Base-by-base conservation (phyloP, 2,797 vertebrate species). In the Pangasius larnaudii region DNA sequence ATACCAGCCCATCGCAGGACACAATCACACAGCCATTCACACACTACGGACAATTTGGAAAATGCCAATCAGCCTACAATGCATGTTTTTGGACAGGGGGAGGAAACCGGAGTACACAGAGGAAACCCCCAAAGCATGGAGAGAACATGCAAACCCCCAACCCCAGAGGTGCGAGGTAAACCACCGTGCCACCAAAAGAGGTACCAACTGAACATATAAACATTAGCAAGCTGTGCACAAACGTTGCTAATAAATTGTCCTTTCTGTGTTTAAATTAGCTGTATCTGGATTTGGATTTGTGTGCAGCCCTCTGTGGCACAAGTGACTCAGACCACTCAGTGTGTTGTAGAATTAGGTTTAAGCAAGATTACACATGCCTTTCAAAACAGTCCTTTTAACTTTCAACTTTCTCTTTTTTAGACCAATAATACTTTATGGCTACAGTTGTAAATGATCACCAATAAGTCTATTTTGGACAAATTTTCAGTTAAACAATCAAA, bases 141-240 rank as follows among this genome's bases (percentile, higher is more conserved):
- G 42, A 46, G 42, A 46, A 46, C 42, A 46, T 46, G 42, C 42
- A 46, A 46, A 46, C 42, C 42, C 42, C 42, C 6, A 46, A 8
- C 42, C 42, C 42, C 42, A 46, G 42, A 46, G 6, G 7, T 46
- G 42, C 42, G 6, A 46, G 6, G 7, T 7, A 46, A 46, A 46
- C 42, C 42, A 46, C 42, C 42, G 7, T 46, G 42, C 42, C 42
- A 7, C 42, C 42, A 9, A 59, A 80, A 30, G 16, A 53, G 49
- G 33, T 22, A 39, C 11, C 78, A 82, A 14, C 1, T 1, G 5
- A 61, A 19, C 78, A 42, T 39, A 9, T 39, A 39, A 81, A 81
- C 79, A 39, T 81, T 81, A 82, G 58, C 42, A 63, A 42, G 79
- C 79, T 42, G 22, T 61, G 36, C 56, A 39, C 56, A 61, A 39